Evolutionary conservation across 1,140 invertebrate species (phyloP).

Genomic region (Drosophila nasuta): DNA sequence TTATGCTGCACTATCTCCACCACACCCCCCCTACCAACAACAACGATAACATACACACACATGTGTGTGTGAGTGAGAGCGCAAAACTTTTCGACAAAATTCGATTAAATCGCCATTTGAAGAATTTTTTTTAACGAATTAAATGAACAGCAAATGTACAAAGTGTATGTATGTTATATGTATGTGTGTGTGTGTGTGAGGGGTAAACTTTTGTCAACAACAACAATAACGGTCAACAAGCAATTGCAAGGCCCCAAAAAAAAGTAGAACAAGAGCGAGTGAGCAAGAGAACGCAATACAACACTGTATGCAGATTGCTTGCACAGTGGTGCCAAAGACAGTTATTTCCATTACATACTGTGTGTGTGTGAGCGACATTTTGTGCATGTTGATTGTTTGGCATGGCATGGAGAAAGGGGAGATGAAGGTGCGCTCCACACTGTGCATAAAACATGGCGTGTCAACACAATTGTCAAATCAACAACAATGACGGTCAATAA

Average conservation of each 20-base stretch:
- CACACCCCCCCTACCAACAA: neutral
- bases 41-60: neutral
- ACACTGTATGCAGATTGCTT: conserved; percentile 35
- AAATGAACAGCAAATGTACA: conserved; percentile 32
- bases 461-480: conserved; percentile 73
- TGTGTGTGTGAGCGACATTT: conserved; percentile 12
- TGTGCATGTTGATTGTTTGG: conserved; percentile 25
- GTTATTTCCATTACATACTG: conserved; percentile 23
- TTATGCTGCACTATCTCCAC: neutral
- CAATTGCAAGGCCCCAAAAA: conserved; percentile 41
- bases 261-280: conserved; percentile 47
- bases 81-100: conserved; percentile 26
- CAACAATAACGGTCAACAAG: conserved; percentile 55
- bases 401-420: neutral
- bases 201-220: conserved; percentile 32
- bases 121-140: conserved; percentile 32
- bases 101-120: conserved; percentile 42
- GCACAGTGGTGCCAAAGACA: conserved; percentile 36
- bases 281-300: conserved; percentile 4
- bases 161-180: neutral
- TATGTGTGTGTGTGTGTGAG: neutral
- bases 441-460: conserved; percentile 64
- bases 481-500: conserved; percentile 81
- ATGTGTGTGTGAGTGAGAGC: neutral
- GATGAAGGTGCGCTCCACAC: conserved; percentile 20